Evolutionary conservation across 2,888 invertebrate species (phyloP), one percentile per base, ranked within the genome.

Genomic region (Myopa tessellatipennis): DNA sequence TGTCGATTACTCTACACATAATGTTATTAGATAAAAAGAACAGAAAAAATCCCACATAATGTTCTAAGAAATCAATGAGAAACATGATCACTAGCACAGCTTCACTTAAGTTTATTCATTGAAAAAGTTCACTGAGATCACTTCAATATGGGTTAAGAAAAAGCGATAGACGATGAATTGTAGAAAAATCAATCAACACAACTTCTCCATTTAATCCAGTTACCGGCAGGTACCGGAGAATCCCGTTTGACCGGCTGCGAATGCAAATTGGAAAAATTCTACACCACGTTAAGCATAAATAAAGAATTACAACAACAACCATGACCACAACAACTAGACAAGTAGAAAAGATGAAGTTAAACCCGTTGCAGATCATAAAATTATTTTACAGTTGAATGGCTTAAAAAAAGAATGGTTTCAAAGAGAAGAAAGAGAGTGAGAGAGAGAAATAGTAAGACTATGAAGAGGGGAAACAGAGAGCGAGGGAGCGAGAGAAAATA

Each of bases 381-480:
- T 67, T 34, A 67, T 40, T 74, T 74, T 74, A 74, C 74, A 74
- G 74, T 74, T 74, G 61, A 63, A 34, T 60, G 63, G 58, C 74
- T 18, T 67, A 40, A 74, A 65, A 52, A 73, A 71, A 55, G 80
- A 82, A 81, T 82, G 77, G 79, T 77, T 80, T 5, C 58, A 4
- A 16, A 58, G 58, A 58, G 4, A n/a, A 16, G n/a, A 18, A 1
- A 58, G 58, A 58, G 18, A 58, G n/a, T n/a, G n/a, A 63, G 26
- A n/a, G 34, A 36, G 4, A 63, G 26, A 26, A 0, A 6, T 16
- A 7, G 18, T 34, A 12, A 18, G 12, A 63, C 14, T 63, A 5
- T 12, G 6, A 61, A 12, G 26, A 61, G 61, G 14, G 14, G 61
- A 34, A 8, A 14, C 4, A 14, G 34, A 4, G 16, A 34, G 8